Conservation (phyloP, 2,888 invertebrate genomes). For the Parnassius glacialis region DNA sequence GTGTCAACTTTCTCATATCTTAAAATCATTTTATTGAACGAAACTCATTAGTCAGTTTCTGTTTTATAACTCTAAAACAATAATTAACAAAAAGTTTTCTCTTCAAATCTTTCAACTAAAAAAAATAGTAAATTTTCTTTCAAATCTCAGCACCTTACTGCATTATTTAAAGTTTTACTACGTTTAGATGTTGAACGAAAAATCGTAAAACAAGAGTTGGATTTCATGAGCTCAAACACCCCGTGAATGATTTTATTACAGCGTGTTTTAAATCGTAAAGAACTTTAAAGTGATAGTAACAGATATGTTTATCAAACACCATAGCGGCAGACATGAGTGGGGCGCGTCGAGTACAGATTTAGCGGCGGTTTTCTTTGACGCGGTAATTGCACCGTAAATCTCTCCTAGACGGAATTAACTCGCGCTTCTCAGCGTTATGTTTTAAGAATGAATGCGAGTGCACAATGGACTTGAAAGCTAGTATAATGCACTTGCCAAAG, state of each 20-base stretch:
- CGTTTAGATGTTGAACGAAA: conserved; percentile 10
- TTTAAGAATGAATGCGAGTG: conserved; percentile 33
- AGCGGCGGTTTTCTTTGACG: conserved; percentile 48
- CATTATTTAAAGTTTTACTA: conserved; percentile 14
- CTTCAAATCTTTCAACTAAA: too few relatives aligned
- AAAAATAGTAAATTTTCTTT: neutral
- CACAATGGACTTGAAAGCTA: conserved; percentile 15
- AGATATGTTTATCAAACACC: conserved; percentile 21
- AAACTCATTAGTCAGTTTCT: too few relatives aligned
- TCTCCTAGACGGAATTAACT: conserved; percentile 45
- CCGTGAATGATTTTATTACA: conserved; percentile 18
- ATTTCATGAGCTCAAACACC: conserved; percentile 21
- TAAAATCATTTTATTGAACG: too few relatives aligned
- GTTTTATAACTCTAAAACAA: too few relatives aligned
- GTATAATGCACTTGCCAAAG: neutral
- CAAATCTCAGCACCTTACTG: conserved; percentile 2
- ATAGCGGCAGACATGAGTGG: conserved; percentile 7
- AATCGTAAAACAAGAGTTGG: conserved; percentile 16
- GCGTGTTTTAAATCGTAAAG: conserved; percentile 7
- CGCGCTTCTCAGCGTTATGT: conserved; percentile 33
- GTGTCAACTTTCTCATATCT: too few relatives aligned
- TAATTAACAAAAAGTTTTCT: too few relatives aligned
- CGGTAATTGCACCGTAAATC: conserved; percentile 53
- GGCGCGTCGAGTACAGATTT: conserved; percentile 39
- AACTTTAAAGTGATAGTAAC: conserved; percentile 18